These are phyloP conservation scores for Dryocosmus kuriphilus DNA, from an alignment of 2,888 invertebrate genomes.

Conservation along the genomic window DNA sequence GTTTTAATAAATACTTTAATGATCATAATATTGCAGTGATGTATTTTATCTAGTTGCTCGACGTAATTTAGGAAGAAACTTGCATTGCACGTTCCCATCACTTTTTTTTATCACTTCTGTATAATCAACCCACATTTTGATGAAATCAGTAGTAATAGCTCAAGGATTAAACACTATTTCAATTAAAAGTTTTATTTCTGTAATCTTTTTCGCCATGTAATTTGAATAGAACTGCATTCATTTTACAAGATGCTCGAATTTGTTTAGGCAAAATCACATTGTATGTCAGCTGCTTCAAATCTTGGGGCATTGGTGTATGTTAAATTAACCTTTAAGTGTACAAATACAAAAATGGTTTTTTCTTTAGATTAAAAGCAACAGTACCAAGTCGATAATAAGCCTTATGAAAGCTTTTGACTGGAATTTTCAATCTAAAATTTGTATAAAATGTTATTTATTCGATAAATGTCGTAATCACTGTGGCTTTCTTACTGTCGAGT, in stretches of 20 bases:
- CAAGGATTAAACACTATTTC: background rate
- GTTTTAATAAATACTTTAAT: constrained; percentile 1
- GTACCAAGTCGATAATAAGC: constrained; percentile 6
- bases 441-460: background rate
- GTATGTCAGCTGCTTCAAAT: background rate
- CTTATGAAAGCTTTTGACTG: background rate
- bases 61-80: background rate
- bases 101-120: constrained; percentile 6
- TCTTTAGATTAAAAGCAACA: background rate
- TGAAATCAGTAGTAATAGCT: background rate
- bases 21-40: background rate
- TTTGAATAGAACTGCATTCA: background rate
- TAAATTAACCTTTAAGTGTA: background rate
- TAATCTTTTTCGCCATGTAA: background rate
- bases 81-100: too few species aligned
- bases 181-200: background rate
- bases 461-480: background rate
- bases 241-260: background rate
- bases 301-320: background rate
- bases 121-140: constrained; percentile 11
- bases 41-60: background rate
- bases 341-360: constrained; percentile 7
- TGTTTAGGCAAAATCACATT: background rate
- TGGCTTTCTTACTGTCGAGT: constrained; percentile 13
- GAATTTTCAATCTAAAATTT: background rate